Base-by-base conservation (phyloP, 2,797 vertebrate genomes). In the Perodicticus potto region DNA sequence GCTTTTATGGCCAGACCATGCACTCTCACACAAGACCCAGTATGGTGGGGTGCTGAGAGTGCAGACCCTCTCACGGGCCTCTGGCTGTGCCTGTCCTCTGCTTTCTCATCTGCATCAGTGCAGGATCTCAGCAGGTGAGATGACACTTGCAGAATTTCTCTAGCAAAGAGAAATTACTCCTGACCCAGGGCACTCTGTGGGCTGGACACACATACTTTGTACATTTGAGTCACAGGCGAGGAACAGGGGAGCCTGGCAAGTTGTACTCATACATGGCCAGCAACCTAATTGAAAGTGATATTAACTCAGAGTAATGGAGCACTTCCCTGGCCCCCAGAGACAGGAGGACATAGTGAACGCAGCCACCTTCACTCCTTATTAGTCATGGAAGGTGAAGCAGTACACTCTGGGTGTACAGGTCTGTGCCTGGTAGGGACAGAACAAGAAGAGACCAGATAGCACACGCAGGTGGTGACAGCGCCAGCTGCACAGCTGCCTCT, bases 391-490 rank as follows among this genome's bases (percentile, higher is more conserved):
- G 34, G 37, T n/a, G 16, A 92, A 78, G 40, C 22, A 1, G 11
- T 4, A 9, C 0, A 0, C 3, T 34, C 6, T 5, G 49, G 10
- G 5, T 5, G 2, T 7, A 16, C 3, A 22, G 40, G n/a, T 22
- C 43, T 61, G n/a, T 40, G n/a, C 82, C 4, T 13, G 20, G 43
- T 0, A 8, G 2, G 4, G 17, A 83, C 19, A n/a, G 69, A 63
- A 13, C 13, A 4, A 76, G 69, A 23, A 77, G 67, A 83, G 67
- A 34, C 65, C 88, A 69, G 40, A 73, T 61, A 37, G 55, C 45
- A 12, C n/a, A 29, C 0, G 12, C 17, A n/a, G 16, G 32, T 1
- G 25, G 25, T 25, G 22, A 7, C 45, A 59, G 43, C 32, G 43
- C 37, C 23, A 34, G 11, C 14, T 0, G 2, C 70, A 27, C 23